phyloP scores from a whole-genome alignment of 2,113 vertebrate species.

The Equus przewalskii region DNA sequence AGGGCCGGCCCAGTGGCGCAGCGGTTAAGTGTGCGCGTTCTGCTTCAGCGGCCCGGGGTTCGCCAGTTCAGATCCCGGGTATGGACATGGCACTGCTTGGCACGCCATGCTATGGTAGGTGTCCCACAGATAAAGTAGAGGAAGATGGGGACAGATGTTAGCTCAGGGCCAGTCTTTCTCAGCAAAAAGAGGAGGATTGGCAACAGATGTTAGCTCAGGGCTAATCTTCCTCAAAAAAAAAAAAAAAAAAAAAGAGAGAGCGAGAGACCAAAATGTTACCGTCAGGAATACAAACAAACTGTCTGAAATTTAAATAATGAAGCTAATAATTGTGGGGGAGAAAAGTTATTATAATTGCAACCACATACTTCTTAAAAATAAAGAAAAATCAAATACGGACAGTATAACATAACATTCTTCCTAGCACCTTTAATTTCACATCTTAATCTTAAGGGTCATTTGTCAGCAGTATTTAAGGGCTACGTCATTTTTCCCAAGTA shows the following conservation, averaged over 20 bases:
- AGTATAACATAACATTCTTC: background rate
- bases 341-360: background rate
- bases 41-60: too few relatives aligned
- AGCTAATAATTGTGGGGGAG: background rate
- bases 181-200: too few relatives aligned
- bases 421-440: background rate
- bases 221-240: too few relatives aligned
- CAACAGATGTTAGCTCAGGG: too few relatives aligned
- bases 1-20: background rate
- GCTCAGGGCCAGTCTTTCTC: too few relatives aligned
- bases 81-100: too few relatives aligned
- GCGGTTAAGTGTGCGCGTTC: too few relatives aligned
- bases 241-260: too few relatives aligned
- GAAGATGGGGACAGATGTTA: too few relatives aligned
- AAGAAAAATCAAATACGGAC: background rate
- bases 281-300: conserved; percentile 29
- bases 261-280: background rate
- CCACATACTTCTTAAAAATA: conserved; percentile 16
- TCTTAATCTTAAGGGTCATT: background rate
- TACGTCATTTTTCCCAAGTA: background rate
- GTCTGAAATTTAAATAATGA: background rate
- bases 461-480: background rate
- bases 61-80: too few relatives aligned
- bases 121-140: too few relatives aligned
- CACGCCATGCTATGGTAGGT: too few relatives aligned